phyloP scores from a whole-genome alignment of 2,888 invertebrate genomes.

The Folsomia candida region DNA sequence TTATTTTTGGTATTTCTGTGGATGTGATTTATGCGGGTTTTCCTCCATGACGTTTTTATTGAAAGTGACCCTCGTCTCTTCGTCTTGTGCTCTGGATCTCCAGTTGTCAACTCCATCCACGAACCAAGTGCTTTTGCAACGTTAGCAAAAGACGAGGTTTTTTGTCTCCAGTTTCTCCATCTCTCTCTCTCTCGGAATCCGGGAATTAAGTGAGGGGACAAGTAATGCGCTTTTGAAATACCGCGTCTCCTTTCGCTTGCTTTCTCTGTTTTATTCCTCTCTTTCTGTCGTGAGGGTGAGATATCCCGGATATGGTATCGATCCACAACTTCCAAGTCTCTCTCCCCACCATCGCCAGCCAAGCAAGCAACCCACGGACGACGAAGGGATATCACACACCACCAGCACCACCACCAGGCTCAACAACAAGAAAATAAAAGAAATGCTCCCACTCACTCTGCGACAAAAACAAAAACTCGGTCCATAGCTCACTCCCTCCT shows the following conservation, averaged over 20 bases:
- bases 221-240: not conserved
- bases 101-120: not conserved
- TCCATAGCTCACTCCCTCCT: too few relatives aligned
- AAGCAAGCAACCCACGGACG: not conserved
- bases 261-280: not conserved
- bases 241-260: not conserved
- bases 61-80: constrained; percentile 8
- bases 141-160: constrained; percentile 1
- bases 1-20: too few relatives aligned
- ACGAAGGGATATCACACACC: too few relatives aligned
- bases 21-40: not conserved
- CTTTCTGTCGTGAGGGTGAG: not conserved
- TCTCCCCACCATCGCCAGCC: not conserved
- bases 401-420: too few relatives aligned
- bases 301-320: not conserved
- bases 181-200: not conserved
- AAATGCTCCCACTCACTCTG: not conserved
- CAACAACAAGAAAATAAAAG: not conserved
- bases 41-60: constrained; percentile 5
- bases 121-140: constrained; percentile 10
- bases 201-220: constrained; percentile 7
- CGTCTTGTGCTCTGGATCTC: not conserved
- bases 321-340: too few relatives aligned
- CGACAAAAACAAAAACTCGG: not conserved
- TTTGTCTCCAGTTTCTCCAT: not conserved